Evolutionary conservation across 2,797 vertebrate species (phyloP).

Genomic region (Hippoglossus hippoglossus): DNA sequence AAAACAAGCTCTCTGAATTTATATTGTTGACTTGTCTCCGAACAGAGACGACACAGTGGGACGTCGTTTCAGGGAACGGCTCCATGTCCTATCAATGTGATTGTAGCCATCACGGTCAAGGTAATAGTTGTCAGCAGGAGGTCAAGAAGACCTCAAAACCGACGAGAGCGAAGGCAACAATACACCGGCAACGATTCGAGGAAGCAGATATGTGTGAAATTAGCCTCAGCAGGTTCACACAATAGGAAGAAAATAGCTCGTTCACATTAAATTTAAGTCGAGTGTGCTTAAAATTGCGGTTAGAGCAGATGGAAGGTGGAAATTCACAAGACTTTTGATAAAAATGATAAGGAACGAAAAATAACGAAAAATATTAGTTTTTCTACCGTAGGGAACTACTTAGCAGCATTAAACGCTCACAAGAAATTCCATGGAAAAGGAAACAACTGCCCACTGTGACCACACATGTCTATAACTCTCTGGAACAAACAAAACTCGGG

Average conservation of each 20-base stretch:
- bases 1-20: conserved; percentile 43
- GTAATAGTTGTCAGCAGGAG: conserved; percentile 43
- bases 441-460: conserved; percentile 9
- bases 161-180: neutral
- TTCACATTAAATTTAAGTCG: conserved; percentile 11
- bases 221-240: conserved; percentile 24
- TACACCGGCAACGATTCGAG: conserved; percentile 21
- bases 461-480: neutral
- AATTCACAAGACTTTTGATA: neutral
- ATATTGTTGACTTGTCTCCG: conserved; percentile 28
- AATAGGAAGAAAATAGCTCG: neutral
- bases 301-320: neutral
- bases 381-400: neutral
- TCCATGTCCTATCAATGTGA: conserved; percentile 47
- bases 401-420: neutral
- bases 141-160: conserved; percentile 45
- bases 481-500: neutral
- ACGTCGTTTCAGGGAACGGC: conserved; percentile 29
- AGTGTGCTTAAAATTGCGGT: neutral
- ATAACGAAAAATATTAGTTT: neutral
- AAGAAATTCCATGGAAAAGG: conserved; percentile 11
- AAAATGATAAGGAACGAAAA: neutral
- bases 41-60: conserved; percentile 49
- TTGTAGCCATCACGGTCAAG: conserved; percentile 47
- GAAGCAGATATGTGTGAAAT: conserved; percentile 43